Base-by-base conservation (phyloP, 1,140 invertebrate species). In the Brachionus manjavacas region DNA sequence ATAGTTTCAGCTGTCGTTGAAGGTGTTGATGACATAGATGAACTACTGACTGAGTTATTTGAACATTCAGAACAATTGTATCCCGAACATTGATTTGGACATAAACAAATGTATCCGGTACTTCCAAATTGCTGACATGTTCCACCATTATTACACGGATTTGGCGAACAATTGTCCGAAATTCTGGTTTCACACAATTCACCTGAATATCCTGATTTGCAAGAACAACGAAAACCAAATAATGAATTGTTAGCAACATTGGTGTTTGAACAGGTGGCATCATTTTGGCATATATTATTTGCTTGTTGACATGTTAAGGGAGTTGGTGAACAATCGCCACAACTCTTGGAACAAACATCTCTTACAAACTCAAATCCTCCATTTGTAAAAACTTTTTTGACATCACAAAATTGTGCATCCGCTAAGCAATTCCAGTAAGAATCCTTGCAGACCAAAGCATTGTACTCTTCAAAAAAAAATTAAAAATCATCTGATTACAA, bases 191-290 rank as follows among this genome's bases (percentile, higher is more conserved):
- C 86, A 84, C 86, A 87, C 20, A 86, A 76, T 28, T 41, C 25
- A n/a, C 88, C 88, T 83, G 86, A 86, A 70, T 85, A 85, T 49
- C 87, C 87, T 28, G 85, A 83, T n/a, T 86, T 85, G 81, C 88
- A 89, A 14, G 72, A 4, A 68, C 88, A 89, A 0, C 95, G 96
- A 70, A 83, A 83, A 8, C 43, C 43, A 80, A 80, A 60, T 4
- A 11, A 23, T 8, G 41, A 49, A 39, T 3, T 12, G 23, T 2
- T 9, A 55, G 20, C 9, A 2, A 52, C 76, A 41, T 43, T 64
- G 1, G 14, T 39, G 25, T 64, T 64, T 25, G 80, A 14, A 86
- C 88, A 88, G 11, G 85, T 86, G 0, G 87, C 88, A 4, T 86
- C 87, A 86, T 88, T 87, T 79, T 85, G 84, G 86, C 88, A 88